Evolutionary conservation across 2,797 vertebrate species (phyloP).

Genomic region (Knipowitschia caucasica): DNA sequence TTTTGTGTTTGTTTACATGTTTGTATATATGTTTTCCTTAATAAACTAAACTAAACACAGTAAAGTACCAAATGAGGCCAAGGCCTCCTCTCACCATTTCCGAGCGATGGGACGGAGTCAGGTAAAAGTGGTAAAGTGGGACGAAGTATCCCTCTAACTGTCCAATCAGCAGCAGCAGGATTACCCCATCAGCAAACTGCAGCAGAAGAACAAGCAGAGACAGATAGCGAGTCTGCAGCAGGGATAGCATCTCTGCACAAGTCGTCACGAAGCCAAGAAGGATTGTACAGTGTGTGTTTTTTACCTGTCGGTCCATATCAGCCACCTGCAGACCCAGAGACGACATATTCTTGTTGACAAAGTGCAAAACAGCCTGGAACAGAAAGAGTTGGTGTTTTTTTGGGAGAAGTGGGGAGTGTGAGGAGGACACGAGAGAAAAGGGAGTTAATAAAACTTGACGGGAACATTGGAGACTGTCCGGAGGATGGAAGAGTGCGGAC

Average conservation of each 20-base stretch:
- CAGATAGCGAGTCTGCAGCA: no score
- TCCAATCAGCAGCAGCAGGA: constrained; percentile 89
- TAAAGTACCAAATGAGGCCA: no score
- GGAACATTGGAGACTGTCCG: background rate
- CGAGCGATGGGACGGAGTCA: constrained; percentile 75
- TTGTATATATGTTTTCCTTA: no score
- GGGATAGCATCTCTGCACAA: constrained; percentile 8
- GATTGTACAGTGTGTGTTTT: background rate
- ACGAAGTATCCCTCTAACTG: constrained; percentile 90
- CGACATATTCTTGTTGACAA: constrained; percentile 85
- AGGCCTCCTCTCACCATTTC: constrained; percentile 90
- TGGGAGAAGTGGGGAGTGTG: background rate
- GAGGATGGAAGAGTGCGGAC: background rate
- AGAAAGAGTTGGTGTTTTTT: constrained; percentile 7
- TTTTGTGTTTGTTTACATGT: no score
- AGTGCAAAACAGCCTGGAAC: constrained; percentile 82
- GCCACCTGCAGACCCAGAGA: constrained; percentile 82
- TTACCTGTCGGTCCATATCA: constrained; percentile 85
- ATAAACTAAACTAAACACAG: no score
- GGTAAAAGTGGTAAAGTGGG: constrained; percentile 82
- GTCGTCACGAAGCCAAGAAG: constrained; percentile 3
- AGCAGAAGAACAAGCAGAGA: constrained; percentile 18
- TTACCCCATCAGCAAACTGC: constrained; percentile 93
- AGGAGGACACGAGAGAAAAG: background rate
- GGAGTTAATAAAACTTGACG: background rate